These are phyloP conservation scores for Tipula lateralis DNA, from an alignment of 2,888 invertebrate species.

Conservation along the genomic window DNA sequence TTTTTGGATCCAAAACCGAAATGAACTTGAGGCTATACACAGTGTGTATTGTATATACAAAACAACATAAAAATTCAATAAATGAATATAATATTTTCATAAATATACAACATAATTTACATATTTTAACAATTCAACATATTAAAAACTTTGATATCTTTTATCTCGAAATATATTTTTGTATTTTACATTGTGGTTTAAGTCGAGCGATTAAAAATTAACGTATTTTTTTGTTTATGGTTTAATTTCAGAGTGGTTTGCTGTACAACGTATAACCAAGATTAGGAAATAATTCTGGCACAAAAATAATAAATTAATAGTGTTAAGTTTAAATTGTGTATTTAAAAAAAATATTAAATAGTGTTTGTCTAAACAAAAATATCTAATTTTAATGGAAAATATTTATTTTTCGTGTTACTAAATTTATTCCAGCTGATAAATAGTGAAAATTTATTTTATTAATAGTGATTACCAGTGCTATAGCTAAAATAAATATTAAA, in stretches of 20 bases:
- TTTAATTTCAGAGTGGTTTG: neutral
- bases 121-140: neutral
- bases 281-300: neutral
- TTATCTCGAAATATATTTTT: neutral
- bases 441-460: neutral
- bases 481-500: slow-evolving; percentile 34
- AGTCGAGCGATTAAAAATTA: neutral
- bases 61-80: neutral
- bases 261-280: neutral
- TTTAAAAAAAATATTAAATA: neutral
- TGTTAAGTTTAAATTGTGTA: neutral
- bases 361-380: neutral
- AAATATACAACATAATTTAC: slow-evolving; percentile 4
- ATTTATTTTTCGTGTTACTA: neutral
- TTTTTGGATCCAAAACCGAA: neutral
- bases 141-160: neutral
- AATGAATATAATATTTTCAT: neutral
- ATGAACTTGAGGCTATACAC: neutral
- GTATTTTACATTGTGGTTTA: neutral
- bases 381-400: neutral
- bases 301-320: neutral
- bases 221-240: neutral
- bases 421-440: neutral
- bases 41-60: neutral
- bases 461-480: neutral